phyloP scores from a whole-genome alignment of 2,888 invertebrate genomes.

The Chydorus sphaericus region DNA sequence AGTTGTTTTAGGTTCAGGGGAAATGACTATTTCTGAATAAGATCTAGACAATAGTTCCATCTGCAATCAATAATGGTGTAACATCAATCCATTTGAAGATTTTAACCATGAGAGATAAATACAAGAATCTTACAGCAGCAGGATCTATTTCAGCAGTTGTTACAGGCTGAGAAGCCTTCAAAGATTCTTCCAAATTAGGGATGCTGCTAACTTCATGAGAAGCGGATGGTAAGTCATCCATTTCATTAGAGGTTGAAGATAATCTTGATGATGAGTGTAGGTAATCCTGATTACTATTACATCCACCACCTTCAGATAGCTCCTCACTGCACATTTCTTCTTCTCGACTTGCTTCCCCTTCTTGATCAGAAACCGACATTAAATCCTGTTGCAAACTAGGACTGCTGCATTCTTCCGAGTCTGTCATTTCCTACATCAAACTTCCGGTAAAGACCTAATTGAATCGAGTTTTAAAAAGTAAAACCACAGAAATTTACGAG shows the following conservation, averaged over 20 bases:
- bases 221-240: background rate
- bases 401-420: constrained; percentile 11
- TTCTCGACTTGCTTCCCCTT: constrained; percentile 7
- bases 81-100: background rate
- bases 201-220: background rate
- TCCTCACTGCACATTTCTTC: constrained; percentile 12
- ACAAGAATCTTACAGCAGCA: background rate
- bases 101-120: background rate
- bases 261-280: no score
- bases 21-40: constrained; percentile 55
- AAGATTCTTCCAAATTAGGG: background rate
- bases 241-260: constrained; percentile 1
- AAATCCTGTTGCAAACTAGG: constrained; percentile 11
- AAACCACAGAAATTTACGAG: no score
- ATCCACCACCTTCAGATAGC: background rate
- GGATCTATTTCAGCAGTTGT: background rate
- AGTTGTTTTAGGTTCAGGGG: constrained; percentile 24
- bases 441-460: no score
- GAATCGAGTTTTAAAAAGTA: no score
- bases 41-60: constrained; percentile 51
- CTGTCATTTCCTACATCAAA: constrained; percentile 6
- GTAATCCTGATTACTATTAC: background rate
- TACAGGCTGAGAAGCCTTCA: background rate
- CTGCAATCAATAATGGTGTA: constrained; percentile 6
- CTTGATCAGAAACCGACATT: constrained; percentile 13